These are phyloP conservation scores for Apoderus coryli DNA, from an alignment of 2,888 invertebrate genomes.

Conservation along the genomic window DNA sequence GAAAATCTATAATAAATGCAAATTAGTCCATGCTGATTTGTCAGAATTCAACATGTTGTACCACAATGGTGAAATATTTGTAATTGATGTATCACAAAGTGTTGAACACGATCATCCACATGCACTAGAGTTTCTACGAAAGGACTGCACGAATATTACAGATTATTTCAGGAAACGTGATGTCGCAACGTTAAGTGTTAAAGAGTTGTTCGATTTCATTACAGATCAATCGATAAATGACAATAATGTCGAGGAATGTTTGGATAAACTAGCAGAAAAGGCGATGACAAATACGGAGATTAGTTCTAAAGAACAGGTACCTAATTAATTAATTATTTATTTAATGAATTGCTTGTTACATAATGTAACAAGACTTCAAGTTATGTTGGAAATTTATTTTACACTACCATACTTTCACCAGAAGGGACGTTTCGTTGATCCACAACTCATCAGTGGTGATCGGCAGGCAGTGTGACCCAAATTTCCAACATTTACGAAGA, in stretches of 20 bases:
- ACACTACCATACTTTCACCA: no score
- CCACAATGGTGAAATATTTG: slow-evolving; percentile 65
- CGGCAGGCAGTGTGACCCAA: no score
- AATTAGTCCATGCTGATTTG: slow-evolving; percentile 93
- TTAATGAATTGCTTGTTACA: no score
- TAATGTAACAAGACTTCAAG: no score
- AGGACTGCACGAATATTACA: slow-evolving; percentile 85
- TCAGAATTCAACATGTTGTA: slow-evolving; percentile 92
- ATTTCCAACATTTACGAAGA: no score
- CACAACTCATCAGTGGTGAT: no score
- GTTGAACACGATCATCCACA: slow-evolving; percentile 97
- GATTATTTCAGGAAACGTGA: slow-evolving; percentile 83
- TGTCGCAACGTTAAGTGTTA: slow-evolving; percentile 82
- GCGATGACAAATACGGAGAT: slow-evolving; percentile 49
- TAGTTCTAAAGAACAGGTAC: slow-evolving; percentile 53
- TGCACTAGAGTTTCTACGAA: slow-evolving; percentile 85
- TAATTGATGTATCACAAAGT: slow-evolving; percentile 97
- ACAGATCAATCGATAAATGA: slow-evolving; percentile 80
- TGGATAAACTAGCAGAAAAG: slow-evolving; percentile 57
- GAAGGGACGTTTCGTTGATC: no score
- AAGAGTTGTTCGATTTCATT: slow-evolving; percentile 90
- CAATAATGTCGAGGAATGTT: slow-evolving; percentile 64
- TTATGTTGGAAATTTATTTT: no score
- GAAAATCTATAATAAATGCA: slow-evolving; percentile 84
- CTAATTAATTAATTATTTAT: no score